A percentile compares a stretch with the other conserved stretches of the same genome.
Evolutionary conservation across 2,113 vertebrate species (phyloP).

Genomic region (Ceyx melanurus): DNA sequence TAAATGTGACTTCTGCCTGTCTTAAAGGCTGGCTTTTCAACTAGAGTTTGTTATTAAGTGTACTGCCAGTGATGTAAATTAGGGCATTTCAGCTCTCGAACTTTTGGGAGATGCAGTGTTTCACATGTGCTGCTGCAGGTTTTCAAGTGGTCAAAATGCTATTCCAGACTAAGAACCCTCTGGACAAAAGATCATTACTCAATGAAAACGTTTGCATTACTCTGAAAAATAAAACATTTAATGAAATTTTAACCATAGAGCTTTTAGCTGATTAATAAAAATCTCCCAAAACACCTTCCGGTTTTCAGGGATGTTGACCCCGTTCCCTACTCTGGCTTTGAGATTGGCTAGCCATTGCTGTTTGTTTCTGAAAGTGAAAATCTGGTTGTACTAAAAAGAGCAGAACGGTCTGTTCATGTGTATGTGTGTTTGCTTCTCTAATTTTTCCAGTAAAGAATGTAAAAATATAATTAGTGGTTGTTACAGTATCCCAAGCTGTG

Average conservation of each 20-base stretch:
- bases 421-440: background rate
- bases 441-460: background rate
- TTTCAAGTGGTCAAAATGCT: background rate
- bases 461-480: background rate
- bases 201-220: background rate
- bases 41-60: background rate
- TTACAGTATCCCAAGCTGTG: background rate
- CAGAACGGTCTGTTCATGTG: background rate
- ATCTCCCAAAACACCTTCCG: background rate
- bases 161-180: background rate
- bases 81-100: background rate
- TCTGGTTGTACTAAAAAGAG: background rate
- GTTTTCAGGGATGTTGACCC: background rate
- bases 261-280: background rate
- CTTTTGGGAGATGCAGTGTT: background rate
- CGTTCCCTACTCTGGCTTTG: background rate
- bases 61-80: background rate
- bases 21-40: background rate
- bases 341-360: background rate
- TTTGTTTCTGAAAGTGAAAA: background rate
- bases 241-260: background rate
- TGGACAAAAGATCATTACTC: background rate
- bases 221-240: background rate
- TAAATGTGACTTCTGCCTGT: background rate
- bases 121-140: background rate